Conservation (phyloP, 2,113 vertebrate genomes). For the Eubucco bourcierii region DNA sequence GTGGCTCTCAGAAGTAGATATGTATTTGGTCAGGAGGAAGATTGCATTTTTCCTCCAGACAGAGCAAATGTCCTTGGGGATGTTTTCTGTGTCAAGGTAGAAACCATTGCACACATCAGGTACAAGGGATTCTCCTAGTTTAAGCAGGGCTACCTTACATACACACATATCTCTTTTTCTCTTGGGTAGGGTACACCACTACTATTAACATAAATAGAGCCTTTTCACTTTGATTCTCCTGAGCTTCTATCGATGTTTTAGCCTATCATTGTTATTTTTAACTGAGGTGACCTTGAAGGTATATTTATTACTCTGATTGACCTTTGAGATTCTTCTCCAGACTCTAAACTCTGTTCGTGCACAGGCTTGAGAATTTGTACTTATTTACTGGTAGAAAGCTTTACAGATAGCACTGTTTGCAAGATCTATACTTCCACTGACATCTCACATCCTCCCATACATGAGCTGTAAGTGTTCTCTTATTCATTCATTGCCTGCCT, state of each 20-base stretch:
- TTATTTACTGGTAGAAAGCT: not conserved
- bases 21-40: conserved; percentile 61
- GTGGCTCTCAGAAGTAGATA: conserved; percentile 56
- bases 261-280: not conserved
- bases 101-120: conserved; percentile 1
- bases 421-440: not conserved
- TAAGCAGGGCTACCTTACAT: not conserved
- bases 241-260: not conserved
- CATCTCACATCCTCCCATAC: not conserved
- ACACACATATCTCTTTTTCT: not conserved
- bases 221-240: not conserved
- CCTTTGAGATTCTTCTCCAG: not conserved
- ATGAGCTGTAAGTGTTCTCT: not conserved
- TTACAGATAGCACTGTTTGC: not conserved
- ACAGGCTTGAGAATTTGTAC: not conserved
- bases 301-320: not conserved
- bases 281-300: not conserved
- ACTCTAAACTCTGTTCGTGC: not conserved
- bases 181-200: not conserved
- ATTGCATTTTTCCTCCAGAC: conserved; percentile 58
- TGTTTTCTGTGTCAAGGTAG: conserved; percentile 59
- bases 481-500: not conserved
- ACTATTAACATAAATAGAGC: not conserved
- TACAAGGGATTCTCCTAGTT: not conserved
- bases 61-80: conserved; percentile 66